A percentile compares a stretch with the other conserved stretches of the same genome.
phyloP scores from a whole-genome alignment of 2,797 vertebrate genomes.

The Dryobates pubescens region DNA sequence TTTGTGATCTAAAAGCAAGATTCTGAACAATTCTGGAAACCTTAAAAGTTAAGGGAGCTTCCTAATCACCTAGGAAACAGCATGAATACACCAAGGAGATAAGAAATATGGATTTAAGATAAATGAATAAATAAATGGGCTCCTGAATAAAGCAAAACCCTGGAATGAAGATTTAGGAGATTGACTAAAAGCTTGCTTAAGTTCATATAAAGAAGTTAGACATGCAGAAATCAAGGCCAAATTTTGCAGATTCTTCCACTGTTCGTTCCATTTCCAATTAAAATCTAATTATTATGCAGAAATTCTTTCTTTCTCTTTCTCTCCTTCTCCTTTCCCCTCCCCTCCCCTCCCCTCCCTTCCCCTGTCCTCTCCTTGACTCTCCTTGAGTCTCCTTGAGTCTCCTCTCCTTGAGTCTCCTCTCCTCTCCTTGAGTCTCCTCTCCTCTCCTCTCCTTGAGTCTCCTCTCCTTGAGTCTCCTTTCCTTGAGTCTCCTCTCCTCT shows the following conservation, averaged over 20 bases:
- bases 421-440: no score
- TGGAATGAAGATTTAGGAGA: not conserved
- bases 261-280: not conserved
- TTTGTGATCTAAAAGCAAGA: not conserved
- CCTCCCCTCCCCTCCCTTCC: no score
- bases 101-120: not conserved
- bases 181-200: not conserved
- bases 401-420: no score
- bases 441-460: no score
- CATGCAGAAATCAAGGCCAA: not conserved
- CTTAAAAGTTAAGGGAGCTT: not conserved
- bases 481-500: no score
- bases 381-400: no score
- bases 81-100: not conserved
- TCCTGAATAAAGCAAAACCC: not conserved
- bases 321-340: no score
- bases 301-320: no score
- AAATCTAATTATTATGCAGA: not conserved
- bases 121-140: not conserved
- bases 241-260: not conserved
- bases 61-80: not conserved
- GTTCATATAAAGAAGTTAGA: not conserved
- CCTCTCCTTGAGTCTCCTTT: no score
- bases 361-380: no score
- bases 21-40: not conserved